phyloP scores from a whole-genome alignment of 2,888 invertebrate species.

The Drosophila affinis region DNA sequence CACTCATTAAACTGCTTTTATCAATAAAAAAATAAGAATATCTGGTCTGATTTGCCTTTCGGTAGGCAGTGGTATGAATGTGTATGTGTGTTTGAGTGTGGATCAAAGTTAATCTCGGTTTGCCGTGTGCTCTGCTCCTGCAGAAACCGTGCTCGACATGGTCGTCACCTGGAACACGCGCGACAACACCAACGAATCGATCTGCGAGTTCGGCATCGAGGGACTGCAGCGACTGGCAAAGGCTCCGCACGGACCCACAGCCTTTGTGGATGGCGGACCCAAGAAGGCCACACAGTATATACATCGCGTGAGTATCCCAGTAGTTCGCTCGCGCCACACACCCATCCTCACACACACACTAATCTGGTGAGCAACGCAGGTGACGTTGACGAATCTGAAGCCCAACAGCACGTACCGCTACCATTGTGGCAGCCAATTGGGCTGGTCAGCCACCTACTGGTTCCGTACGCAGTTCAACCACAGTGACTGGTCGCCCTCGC shows the following conservation, averaged over 20 bases:
- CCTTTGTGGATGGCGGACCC: conserved; percentile 90
- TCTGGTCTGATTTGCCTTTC: no score
- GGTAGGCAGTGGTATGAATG: background rate
- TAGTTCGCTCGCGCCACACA: background rate
- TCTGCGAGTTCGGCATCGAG: conserved; percentile 90
- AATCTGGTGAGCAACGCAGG: conserved; percentile 58
- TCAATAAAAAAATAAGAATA: background rate
- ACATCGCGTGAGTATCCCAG: conserved; percentile 86
- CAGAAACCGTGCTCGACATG: conserved; percentile 88
- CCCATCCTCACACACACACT: background rate
- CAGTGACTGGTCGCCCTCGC: conserved; percentile 89
- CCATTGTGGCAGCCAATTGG: conserved; percentile 90
- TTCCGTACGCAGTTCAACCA: conserved; percentile 89
- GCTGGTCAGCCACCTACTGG: conserved; percentile 92
- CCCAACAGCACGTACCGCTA: conserved; percentile 89
- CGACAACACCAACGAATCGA: conserved; percentile 87
- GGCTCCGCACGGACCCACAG: conserved; percentile 85
- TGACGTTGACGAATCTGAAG: conserved; percentile 85
- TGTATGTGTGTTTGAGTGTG: background rate
- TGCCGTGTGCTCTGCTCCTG: conserved; percentile 41
- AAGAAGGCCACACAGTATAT: conserved; percentile 88
- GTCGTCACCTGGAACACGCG: conserved; percentile 93
- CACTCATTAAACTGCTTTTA: background rate
- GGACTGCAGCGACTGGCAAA: conserved; percentile 84
- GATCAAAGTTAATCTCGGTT: conserved; percentile 22